Evolutionary conservation across 2,797 vertebrate genomes (phyloP), one percentile per base, ranked within the genome.

Genomic region (Arnoldichthys spilopterus): DNA sequence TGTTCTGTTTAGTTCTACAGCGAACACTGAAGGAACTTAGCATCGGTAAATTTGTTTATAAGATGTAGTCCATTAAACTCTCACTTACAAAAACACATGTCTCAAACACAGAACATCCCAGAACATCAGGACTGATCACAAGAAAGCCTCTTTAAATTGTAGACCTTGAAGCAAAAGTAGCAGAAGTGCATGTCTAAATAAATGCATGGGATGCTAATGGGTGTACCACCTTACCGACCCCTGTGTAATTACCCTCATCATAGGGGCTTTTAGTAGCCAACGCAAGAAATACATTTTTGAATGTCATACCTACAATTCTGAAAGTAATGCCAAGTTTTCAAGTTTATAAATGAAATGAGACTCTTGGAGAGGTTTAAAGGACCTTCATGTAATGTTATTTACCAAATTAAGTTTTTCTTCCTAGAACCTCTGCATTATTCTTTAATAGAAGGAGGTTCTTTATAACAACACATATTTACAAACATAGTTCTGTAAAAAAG

Each of bases 1-100:
- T 45, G 34, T 59, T 59, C 59, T 37, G 40, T 43, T 45, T 43
- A 20, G 70, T 59, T 26, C n/a, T 13, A 34, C 30, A 75, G 45
- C 45, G 26, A 1, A 6, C 30, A 15, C 6, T 63, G 13, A 58
- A 22, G 53, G n/a, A 6, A 22, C 20, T 1, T 18, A 26, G 30
- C 20, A 9, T 56, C 28, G 30, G 30, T 24, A 28, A 61, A 30
- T 61, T 6, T 61, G 58, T 61, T 61, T 61, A 61, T 8, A 54
- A 54, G 49, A 34, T 13, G 2, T 16, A 7, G 22, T 43, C 53
- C 56, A 73, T 37, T 61, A 59, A 30, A 28, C 2, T 9, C 3
- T 22, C 34, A 56, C 40, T 12, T 22, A 26, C 1, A 4, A 43
- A 49, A 24, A 58, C 24, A 26, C 54, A 18, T 47, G 18, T 22